Evolutionary conservation across 2,113 vertebrate genomes (phyloP).

Genomic region (Piprites chloris): DNA sequence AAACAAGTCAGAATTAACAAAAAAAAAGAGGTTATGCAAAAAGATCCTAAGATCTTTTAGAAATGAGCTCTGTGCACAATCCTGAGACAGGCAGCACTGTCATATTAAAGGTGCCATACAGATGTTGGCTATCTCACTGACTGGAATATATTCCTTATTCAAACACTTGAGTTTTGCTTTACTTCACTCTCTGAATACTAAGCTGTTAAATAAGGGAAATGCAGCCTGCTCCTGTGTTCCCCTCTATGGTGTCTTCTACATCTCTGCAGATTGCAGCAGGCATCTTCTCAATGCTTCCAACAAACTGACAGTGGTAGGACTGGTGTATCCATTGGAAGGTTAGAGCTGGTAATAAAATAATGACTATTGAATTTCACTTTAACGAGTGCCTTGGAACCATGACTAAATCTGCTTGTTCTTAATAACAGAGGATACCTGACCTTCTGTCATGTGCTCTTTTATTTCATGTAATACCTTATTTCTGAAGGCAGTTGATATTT

Average conservation of each 20-base stretch:
- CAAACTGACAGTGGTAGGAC: background rate
- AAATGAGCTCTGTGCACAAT: background rate
- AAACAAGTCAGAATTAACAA: background rate
- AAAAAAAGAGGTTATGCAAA: background rate
- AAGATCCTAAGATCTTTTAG: background rate
- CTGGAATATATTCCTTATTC: background rate
- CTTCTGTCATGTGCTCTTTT: background rate
- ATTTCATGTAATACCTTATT: background rate
- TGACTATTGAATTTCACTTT: slow-evolving; percentile 22
- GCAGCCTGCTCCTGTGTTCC: background rate
- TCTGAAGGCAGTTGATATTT: slow-evolving; percentile 4
- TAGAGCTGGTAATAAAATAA: slow-evolving; percentile 14
- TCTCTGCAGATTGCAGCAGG: background rate
- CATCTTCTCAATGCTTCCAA: background rate
- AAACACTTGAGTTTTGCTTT: background rate
- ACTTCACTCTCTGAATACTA: background rate
- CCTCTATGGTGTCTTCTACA: background rate
- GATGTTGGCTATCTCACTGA: background rate
- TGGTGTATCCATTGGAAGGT: background rate
- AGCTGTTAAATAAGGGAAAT: background rate
- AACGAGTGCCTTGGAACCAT: background rate
- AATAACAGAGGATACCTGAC: slow-evolving; percentile 6
- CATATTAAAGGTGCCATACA: background rate
- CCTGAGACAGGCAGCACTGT: background rate
- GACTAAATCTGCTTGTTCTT: slow-evolving; percentile 24